Base-by-base conservation (phyloP, 2,797 vertebrate species). In the Apodemus agrarius region DNA sequence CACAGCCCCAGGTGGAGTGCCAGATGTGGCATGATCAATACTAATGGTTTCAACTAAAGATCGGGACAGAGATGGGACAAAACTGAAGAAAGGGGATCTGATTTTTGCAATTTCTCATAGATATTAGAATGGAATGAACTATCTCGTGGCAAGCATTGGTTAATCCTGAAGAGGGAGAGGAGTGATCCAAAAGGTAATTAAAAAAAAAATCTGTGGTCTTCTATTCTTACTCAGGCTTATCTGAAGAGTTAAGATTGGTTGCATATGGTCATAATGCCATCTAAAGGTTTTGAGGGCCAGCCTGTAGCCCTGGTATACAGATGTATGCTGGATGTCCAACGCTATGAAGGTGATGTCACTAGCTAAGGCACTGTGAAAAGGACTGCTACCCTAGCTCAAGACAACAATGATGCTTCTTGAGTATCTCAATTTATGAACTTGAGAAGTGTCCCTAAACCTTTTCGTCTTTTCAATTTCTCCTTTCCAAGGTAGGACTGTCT, bases 381-480 rank as follows among this genome's bases (percentile, higher is more conserved):
- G 11, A 12, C 3, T 61, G 29, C 26, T 54, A 2, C 2, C 5
- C 10, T 1, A 3, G 5, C 0, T 26, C 22, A 79, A 74, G 22
- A 1, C 14, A 72, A 61, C 26, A 21, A 43, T 46, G 13, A 40
- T 49, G 59, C 49, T 40, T 57, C 16, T 40, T 52, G 59, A 90
- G 37, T 3, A 40, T 65, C 89, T 52, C 3, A 63, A 49, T 19
- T 12, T 72, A 79, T 81, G 49, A 22, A 24, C 5, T 86, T 57
- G 31, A 52, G 6, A 22, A 12, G n/a, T 34, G 49, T 26, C 49
- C 17, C 29, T 12, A 17, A 34, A 8, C 4, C 3, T 9, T 49
- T 89, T 65, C 3, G 13, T 52, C 3, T 75, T 75, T 75, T 31
- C 12, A 57, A 0, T n/a, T 69, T 83, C 59, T 78, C 31, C 19